These are phyloP conservation scores for Drosophila willistoni DNA, from an alignment of 1,140 invertebrate species.

Conservation along the genomic window DNA sequence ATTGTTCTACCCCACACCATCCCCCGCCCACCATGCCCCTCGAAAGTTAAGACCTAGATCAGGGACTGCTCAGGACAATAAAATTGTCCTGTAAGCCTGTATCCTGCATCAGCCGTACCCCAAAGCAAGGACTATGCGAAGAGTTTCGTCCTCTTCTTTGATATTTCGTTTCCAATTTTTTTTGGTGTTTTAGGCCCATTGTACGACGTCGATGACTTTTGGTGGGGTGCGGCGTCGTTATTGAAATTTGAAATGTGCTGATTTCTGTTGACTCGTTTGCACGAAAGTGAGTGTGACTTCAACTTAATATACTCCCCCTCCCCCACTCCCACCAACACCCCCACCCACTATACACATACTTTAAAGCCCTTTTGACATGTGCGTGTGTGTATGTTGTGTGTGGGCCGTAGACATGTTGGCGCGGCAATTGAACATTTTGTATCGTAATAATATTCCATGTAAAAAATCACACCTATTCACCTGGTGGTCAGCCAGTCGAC, in stretches of 20 bases:
- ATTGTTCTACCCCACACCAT: too few relatives aligned
- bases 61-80: too few relatives aligned
- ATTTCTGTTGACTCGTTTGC: conserved; percentile 55
- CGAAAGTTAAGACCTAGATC: too few relatives aligned
- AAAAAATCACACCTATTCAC: conserved; percentile 21
- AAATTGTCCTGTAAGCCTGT: too few relatives aligned
- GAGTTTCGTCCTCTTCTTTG: too few relatives aligned
- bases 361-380: conserved; percentile 14
- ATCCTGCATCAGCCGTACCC: too few relatives aligned
- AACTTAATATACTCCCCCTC: conserved; percentile 26
- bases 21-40: too few relatives aligned
- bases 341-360: background rate
- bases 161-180: conserved; percentile 6
- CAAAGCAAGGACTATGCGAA: too few relatives aligned
- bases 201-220: background rate
- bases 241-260: conserved; percentile 46
- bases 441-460: conserved; percentile 21
- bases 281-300: conserved; percentile 31
- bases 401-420: conserved; percentile 17
- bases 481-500: background rate
- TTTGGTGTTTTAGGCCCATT: background rate
- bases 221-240: background rate
- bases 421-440: conserved; percentile 4
- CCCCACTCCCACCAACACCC: background rate
- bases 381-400: background rate